A percentile compares a stretch with the other conserved stretches of the same genome.
Evolutionary conservation across 2,113 vertebrate genomes (phyloP).

Genomic region (Trinectes maculatus): DNA sequence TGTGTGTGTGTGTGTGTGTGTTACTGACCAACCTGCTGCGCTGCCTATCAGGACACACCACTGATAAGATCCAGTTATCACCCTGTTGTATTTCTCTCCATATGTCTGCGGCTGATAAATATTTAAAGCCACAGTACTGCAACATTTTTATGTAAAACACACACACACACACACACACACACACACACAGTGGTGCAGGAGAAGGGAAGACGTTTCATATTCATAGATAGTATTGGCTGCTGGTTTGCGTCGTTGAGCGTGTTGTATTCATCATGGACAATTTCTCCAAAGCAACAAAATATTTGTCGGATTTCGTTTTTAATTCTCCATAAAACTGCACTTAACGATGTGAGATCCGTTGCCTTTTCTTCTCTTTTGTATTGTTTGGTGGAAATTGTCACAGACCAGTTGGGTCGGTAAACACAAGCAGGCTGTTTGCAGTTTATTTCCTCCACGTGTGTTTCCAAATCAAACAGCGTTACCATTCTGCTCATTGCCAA

Average conservation of each 20-base stretch:
- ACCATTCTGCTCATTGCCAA: not conserved
- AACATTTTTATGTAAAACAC: slow-evolving; percentile 42
- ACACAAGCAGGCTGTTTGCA: slow-evolving; percentile 50
- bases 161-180: not conserved
- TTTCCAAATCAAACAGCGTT: slow-evolving; percentile 14
- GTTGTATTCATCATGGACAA: not conserved
- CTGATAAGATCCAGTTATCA: slow-evolving; percentile 5
- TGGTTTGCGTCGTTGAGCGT: not conserved
- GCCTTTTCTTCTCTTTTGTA: slow-evolving; percentile 50
- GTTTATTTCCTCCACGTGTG: slow-evolving; percentile 21
- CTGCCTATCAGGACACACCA: not conserved
- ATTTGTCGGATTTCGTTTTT: not conserved
- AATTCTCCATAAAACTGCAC: slow-evolving; percentile 23
- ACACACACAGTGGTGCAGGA: not conserved
- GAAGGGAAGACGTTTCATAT: not conserved
- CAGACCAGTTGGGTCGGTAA: slow-evolving; percentile 53
- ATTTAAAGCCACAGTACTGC: slow-evolving; percentile 40
- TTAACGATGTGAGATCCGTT: slow-evolving; percentile 45
- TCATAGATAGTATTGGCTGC: not conserved
- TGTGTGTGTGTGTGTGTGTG: slow-evolving; percentile 4
- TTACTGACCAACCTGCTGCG: slow-evolving; percentile 23
- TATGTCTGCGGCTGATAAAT: slow-evolving; percentile 22
- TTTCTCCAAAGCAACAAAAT: not conserved
- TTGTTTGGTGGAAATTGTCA: slow-evolving; percentile 51
- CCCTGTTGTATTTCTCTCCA: slow-evolving; percentile 4